Percentiles rank a stretch among this genome's conserved stretches.
Evolutionary conservation across 2,797 vertebrate genomes (phyloP).

Genomic region (Chelmon rostratus): DNA sequence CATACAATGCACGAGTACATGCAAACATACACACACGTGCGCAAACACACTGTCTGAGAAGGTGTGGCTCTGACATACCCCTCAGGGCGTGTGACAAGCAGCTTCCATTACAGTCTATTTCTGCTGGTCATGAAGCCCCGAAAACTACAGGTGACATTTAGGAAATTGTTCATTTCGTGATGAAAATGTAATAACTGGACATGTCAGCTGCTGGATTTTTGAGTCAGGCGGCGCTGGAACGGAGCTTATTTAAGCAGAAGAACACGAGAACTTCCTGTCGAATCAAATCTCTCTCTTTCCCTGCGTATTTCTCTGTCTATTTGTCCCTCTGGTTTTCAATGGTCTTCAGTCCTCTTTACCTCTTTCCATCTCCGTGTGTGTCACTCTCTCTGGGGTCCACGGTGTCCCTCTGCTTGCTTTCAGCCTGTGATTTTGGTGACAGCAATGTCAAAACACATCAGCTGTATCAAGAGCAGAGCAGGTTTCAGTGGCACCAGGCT

Average conservation of each 20-base stretch:
- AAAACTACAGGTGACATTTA: conserved; percentile 69
- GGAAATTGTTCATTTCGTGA: conserved; percentile 56
- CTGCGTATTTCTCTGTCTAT: conserved; percentile 8
- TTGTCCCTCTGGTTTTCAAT: conserved; percentile 33
- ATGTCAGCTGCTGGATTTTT: conserved; percentile 46
- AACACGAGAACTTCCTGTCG: conserved; percentile 25
- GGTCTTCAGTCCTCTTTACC: conserved; percentile 26
- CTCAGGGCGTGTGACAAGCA: conserved; percentile 49
- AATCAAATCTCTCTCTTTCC: conserved; percentile 25
- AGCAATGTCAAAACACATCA: conserved; percentile 78
- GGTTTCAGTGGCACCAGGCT: conserved; percentile 67
- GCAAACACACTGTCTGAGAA: conserved; percentile 34
- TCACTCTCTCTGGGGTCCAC: conserved; percentile 54
- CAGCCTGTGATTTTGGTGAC: conserved; percentile 72
- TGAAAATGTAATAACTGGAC: conserved; percentile 54
- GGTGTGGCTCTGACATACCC: conserved; percentile 36
- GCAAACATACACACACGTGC: conserved; percentile 22
- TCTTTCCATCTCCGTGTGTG: conserved; percentile 31
- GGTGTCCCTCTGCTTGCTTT: conserved; percentile 67
- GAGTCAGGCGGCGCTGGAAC: conserved; percentile 31
- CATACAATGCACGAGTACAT: background rate
- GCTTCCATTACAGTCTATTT: conserved; percentile 42
- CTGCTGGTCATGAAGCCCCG: conserved; percentile 56
- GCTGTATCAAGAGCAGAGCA: conserved; percentile 56
- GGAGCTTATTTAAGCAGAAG: conserved; percentile 11